A percentile compares a stretch with the other conserved stretches of the same genome.
phyloP scores from a whole-genome alignment of 2,888 invertebrate genomes.

The Tetropium fuscum region DNA sequence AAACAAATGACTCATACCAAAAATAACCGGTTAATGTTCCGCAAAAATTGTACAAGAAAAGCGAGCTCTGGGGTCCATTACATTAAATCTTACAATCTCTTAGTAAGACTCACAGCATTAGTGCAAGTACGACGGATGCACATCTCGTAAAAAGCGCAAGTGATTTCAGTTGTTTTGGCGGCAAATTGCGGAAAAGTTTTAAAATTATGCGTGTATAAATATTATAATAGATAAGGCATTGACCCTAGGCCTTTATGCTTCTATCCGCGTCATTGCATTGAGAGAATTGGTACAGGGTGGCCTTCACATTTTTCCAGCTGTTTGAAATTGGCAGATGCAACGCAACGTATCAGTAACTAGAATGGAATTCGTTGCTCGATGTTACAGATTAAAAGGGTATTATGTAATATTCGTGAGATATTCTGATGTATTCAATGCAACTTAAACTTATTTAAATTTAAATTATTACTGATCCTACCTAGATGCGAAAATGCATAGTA shows the following conservation, averaged over 20 bases:
- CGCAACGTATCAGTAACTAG: background rate
- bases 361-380: background rate
- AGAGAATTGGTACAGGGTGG: conserved; percentile 31
- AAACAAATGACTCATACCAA: too few relatives aligned
- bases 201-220: conserved; percentile 37
- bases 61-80: too few relatives aligned
- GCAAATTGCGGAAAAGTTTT: conserved; percentile 32
- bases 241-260: conserved; percentile 33
- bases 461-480: too few relatives aligned
- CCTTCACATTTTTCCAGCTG: conserved; percentile 27
- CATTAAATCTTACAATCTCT: too few relatives aligned
- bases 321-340: conserved; percentile 17
- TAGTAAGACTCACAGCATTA: conserved; percentile 12
- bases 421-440: too few relatives aligned
- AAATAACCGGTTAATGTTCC: too few relatives aligned
- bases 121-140: conserved; percentile 17
- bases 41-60: too few relatives aligned
- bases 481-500: too few relatives aligned
- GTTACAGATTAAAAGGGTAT: too few relatives aligned
- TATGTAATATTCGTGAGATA: too few relatives aligned
- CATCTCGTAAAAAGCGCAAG: conserved; percentile 28
- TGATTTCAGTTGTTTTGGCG: conserved; percentile 21
- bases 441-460: too few relatives aligned
- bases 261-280: conserved; percentile 33
- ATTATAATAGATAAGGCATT: conserved; percentile 48